A percentile compares a stretch with the other conserved stretches of the same genome.
These are phyloP conservation scores for Strigops habroptila DNA, from an alignment of 2,113 vertebrate species.

Conservation along the genomic window DNA sequence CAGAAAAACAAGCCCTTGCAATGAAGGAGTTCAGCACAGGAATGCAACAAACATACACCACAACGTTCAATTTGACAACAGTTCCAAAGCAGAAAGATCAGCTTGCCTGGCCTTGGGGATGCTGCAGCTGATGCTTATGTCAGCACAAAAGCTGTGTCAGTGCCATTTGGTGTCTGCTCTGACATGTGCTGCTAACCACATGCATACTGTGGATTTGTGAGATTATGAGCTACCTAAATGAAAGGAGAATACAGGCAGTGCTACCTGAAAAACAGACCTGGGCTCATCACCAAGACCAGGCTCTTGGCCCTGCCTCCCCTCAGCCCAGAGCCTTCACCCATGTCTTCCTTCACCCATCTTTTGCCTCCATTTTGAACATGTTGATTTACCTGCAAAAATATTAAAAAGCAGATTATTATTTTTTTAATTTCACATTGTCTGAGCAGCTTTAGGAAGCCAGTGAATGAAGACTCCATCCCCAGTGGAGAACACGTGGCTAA, in stretches of 20 bases:
- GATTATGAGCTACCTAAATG: neutral
- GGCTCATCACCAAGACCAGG: neutral
- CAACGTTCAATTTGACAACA: neutral
- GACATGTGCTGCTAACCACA: neutral
- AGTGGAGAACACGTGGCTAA: slow-evolving; percentile 37
- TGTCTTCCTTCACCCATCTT: neutral
- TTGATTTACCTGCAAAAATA: slow-evolving; percentile 11
- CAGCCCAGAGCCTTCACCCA: neutral
- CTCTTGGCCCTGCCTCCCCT: neutral
- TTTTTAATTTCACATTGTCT: neutral
- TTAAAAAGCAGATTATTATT: neutral
- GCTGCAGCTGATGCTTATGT: neutral
- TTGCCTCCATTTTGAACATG: neutral
- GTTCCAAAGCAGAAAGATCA: neutral
- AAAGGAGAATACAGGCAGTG: neutral
- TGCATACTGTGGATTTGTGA: rapidly evolving
- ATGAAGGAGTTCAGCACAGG: neutral
- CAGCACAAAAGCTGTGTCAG: neutral
- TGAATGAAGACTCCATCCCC: slow-evolving; percentile 21
- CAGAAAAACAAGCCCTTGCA: neutral
- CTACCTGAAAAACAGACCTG: neutral
- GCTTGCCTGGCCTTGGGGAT: neutral
- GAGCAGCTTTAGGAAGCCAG: slow-evolving; percentile 8
- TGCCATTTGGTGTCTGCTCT: neutral
- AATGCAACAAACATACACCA: neutral